Evolutionary conservation across 1,140 invertebrate genomes (phyloP).

Genomic region (Zophobas morio): DNA sequence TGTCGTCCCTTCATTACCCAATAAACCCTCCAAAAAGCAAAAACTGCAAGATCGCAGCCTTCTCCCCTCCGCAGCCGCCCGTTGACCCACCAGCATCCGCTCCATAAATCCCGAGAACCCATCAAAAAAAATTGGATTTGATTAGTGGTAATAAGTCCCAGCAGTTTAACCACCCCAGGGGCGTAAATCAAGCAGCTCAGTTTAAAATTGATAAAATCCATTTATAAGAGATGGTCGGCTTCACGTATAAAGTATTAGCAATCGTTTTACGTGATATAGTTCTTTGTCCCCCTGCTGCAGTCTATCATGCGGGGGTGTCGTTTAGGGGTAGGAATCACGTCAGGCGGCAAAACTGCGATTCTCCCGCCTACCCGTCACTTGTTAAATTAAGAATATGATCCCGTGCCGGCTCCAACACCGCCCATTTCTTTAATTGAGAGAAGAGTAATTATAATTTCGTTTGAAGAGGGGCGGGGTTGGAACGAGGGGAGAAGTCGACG

Average conservation of each 20-base stretch:
- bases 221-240: conserved; percentile 67
- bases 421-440: conserved; percentile 41
- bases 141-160: conserved; percentile 35
- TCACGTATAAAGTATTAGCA: conserved; percentile 67
- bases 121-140: conserved; percentile 29
- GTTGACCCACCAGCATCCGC: neutral
- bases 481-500: too few species aligned
- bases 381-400: conserved; percentile 66
- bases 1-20: neutral
- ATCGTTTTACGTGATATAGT: conserved; percentile 66
- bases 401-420: conserved; percentile 17
- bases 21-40: conserved; percentile 2
- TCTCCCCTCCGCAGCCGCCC: too few species aligned
- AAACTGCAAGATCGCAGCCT: neutral
- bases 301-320: conserved; percentile 59
- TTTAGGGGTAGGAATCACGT: conserved; percentile 58
- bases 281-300: conserved; percentile 59
- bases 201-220: conserved; percentile 69
- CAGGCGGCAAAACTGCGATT: conserved; percentile 63
- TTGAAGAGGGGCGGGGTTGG: neutral
- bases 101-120: conserved; percentile 18
- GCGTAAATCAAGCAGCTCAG: conserved; percentile 62
- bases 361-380: conserved; percentile 62
- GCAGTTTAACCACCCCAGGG: conserved; percentile 7
- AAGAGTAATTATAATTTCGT: conserved; percentile 29